phyloP scores from a whole-genome alignment of 1,140 invertebrate genomes.

The Drosophila willistoni region DNA sequence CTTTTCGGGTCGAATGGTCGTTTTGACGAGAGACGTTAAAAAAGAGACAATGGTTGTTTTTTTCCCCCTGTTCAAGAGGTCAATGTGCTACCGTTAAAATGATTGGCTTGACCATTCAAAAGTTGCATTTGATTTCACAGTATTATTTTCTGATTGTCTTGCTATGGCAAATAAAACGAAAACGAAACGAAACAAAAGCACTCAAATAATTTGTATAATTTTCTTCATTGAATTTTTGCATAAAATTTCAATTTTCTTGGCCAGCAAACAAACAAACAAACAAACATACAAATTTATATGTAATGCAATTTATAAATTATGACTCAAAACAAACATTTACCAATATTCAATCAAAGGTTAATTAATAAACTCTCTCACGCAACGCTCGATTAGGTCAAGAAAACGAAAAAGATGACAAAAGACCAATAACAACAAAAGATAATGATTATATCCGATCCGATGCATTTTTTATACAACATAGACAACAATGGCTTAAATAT shows the following conservation, averaged over 20 bases:
- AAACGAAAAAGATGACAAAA: constrained; percentile 5
- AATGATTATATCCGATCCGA: not conserved
- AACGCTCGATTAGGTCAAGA: not conserved
- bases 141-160: constrained; percentile 51
- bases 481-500: not conserved
- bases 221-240: constrained; percentile 46
- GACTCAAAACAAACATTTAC: constrained; percentile 3
- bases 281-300: not conserved
- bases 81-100: constrained; percentile 76
- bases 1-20: constrained; percentile 2
- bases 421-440: not conserved
- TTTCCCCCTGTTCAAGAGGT: constrained; percentile 51
- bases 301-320: constrained; percentile 14
- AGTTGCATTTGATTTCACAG: constrained; percentile 56
- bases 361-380: constrained; percentile 16
- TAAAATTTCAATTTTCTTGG: constrained; percentile 54
- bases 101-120: constrained; percentile 53
- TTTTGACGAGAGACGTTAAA: constrained; percentile 4
- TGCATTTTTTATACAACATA: constrained; percentile 4
- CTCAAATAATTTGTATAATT: constrained; percentile 69
- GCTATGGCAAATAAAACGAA: constrained; percentile 9
- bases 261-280: too few species aligned
- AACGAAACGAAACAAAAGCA: not conserved
- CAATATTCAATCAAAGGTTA: constrained; percentile 15
- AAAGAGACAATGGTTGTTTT: constrained; percentile 35